Conservation (phyloP, 2,113 vertebrate genomes). For the Epinephelus cyanopodus region DNA sequence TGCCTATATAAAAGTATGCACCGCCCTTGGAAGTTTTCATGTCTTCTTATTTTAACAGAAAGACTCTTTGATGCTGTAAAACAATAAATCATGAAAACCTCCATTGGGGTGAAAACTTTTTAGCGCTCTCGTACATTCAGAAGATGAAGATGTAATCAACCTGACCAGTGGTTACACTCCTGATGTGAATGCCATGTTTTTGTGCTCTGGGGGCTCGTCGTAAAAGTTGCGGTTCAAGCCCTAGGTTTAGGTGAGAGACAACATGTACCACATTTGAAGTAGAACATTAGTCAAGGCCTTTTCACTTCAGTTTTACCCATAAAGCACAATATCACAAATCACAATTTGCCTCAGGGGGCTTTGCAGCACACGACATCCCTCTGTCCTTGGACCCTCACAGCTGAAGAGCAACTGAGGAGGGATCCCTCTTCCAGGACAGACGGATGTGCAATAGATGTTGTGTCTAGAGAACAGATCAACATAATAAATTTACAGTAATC, state of each 20-base stretch:
- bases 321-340: no score
- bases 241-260: neutral
- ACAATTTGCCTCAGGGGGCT: no score
- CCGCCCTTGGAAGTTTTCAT: neutral
- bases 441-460: no score
- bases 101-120: neutral
- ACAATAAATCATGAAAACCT: no score
- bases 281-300: neutral
- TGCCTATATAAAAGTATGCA: neutral
- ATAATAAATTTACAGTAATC: no score
- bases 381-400: no score
- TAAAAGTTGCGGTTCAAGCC: neutral
- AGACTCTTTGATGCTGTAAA: no score
- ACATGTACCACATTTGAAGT: neutral
- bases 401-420: no score
- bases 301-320: no score
- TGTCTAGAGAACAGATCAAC: no score
- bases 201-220: neutral
- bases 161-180: neutral
- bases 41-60: slow-evolving; percentile 5
- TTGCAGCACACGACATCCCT: no score
- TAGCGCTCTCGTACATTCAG: neutral
- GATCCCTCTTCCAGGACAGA: no score
- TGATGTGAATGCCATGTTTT: neutral
- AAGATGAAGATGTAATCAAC: neutral